Conservation (phyloP, 2,888 invertebrate species). For the Athalia circularis region DNA sequence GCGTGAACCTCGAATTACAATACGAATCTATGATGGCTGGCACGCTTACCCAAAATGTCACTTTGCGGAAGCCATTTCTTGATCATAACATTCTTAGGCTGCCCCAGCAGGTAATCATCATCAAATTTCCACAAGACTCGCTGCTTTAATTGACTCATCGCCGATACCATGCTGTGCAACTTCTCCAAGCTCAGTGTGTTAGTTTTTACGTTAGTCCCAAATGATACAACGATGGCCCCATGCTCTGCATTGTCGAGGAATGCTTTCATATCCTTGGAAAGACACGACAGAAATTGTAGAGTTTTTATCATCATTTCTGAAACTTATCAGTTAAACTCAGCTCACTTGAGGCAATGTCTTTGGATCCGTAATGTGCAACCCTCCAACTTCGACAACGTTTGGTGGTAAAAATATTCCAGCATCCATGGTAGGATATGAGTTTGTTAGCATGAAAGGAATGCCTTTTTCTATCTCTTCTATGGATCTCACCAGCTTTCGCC, state of each 20-base stretch:
- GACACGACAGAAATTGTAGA: not conserved
- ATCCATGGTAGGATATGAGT: not conserved
- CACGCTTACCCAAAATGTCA: slow-evolving; percentile 43
- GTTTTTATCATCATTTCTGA: not conserved
- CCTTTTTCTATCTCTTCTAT: slow-evolving; percentile 1
- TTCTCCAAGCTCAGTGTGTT: not conserved
- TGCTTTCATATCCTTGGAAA: slow-evolving; percentile 6
- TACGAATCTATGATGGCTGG: slow-evolving; percentile 1
- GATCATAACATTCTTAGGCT: slow-evolving; percentile 28
- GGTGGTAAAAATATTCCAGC: slow-evolving; percentile 17
- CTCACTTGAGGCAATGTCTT: slow-evolving; percentile 26
- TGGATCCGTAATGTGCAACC: slow-evolving; percentile 30
- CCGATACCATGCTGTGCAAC: not conserved
- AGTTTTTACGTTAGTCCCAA: slow-evolving; percentile 27
- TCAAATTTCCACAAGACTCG: slow-evolving; percentile 55
- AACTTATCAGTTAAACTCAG: not conserved
- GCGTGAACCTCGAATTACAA: not conserved
- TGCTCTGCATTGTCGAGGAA: slow-evolving; percentile 26
- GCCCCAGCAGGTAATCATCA: not conserved
- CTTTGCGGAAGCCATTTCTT: slow-evolving; percentile 38
- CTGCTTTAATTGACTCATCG: slow-evolving; percentile 45
- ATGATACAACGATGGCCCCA: slow-evolving; percentile 7
- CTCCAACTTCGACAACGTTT: slow-evolving; percentile 35
- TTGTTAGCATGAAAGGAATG: slow-evolving; percentile 17
- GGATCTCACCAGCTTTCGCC: slow-evolving; percentile 10